A percentile compares a stretch with the other conserved stretches of the same genome.
phyloP scores from a whole-genome alignment of 2,888 invertebrate genomes.

The Choreutis nemorana region DNA sequence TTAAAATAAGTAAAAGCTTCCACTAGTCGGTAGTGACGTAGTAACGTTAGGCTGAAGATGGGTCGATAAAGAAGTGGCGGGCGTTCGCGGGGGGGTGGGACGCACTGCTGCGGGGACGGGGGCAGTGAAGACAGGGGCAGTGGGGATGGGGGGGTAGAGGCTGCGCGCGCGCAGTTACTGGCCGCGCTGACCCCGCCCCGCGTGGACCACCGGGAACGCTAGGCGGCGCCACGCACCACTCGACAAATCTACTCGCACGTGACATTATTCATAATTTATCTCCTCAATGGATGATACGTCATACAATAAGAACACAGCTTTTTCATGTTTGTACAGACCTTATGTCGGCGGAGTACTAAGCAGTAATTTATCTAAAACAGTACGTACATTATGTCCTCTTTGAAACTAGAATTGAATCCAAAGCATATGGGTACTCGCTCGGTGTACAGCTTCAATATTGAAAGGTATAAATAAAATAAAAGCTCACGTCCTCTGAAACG shows the following conservation, averaged over 20 bases:
- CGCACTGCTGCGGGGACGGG: conserved; percentile 12
- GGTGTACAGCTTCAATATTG: conserved; percentile 9
- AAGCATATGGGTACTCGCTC: no score
- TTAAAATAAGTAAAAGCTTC: no score
- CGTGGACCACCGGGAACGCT: conserved; percentile 65
- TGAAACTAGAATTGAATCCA: no score
- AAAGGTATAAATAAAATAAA: no score
- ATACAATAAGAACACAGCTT: no score
- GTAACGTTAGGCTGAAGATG: conserved; percentile 56
- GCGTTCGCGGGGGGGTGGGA: conserved; percentile 21
- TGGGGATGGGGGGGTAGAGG: conserved; percentile 10
- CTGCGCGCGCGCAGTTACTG: conserved; percentile 42
- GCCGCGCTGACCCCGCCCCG: conserved; percentile 60
- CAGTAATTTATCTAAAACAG: background rate
- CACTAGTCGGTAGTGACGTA: no score
- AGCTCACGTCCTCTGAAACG: no score
- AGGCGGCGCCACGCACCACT: no score
- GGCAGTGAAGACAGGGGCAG: conserved; percentile 22
- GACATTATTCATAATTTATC: conserved; percentile 37
- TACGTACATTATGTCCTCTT: no score
- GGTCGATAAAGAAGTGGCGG: conserved; percentile 35
- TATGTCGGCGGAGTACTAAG: no score
- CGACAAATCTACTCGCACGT: conserved; percentile 32
- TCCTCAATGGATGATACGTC: conserved; percentile 21
- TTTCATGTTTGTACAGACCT: no score